Percentiles rank a stretch among this genome's conserved stretches.
These are phyloP conservation scores for Apantesis nais DNA, from an alignment of 2,888 invertebrate genomes.

Conservation along the genomic window DNA sequence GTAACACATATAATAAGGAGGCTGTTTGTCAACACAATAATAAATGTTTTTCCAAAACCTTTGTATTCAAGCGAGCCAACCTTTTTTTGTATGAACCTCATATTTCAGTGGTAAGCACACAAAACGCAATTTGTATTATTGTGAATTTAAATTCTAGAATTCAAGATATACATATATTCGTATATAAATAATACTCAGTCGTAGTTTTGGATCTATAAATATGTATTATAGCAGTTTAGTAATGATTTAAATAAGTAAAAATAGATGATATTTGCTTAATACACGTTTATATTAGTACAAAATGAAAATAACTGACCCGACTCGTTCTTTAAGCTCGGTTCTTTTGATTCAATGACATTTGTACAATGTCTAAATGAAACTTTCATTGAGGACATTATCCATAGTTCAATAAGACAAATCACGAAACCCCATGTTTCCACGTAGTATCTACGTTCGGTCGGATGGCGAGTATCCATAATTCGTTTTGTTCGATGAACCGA, in stretches of 20 bases:
- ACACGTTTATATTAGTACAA: too few species aligned
- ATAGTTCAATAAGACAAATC: neutral
- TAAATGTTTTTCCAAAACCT: constrained; percentile 40
- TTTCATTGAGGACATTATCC: neutral
- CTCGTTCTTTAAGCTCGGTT: neutral
- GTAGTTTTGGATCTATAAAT: neutral
- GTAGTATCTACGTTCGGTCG: neutral
- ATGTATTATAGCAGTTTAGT: too few species aligned
- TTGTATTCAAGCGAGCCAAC: constrained; percentile 53
- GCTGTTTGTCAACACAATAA: constrained; percentile 68
- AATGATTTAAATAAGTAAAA: too few species aligned
- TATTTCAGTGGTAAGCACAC: constrained; percentile 67
- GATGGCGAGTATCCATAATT: neutral
- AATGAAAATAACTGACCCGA: too few species aligned
- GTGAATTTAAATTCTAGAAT: constrained; percentile 30
- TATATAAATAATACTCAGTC: neutral
- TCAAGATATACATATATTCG: too few species aligned
- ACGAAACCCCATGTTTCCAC: neutral
- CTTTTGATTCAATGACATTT: neutral
- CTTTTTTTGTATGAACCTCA: constrained; percentile 65
- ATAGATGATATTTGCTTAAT: too few species aligned
- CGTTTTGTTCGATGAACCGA: constrained; percentile 14
- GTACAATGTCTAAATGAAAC: neutral
- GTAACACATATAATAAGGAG: neutral
- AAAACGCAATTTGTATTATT: constrained; percentile 72